Percentiles rank a stretch among this genome's conserved stretches.
Evolutionary conservation across 2,888 invertebrate genomes (phyloP).

Genomic region (Sialis lutaria): DNA sequence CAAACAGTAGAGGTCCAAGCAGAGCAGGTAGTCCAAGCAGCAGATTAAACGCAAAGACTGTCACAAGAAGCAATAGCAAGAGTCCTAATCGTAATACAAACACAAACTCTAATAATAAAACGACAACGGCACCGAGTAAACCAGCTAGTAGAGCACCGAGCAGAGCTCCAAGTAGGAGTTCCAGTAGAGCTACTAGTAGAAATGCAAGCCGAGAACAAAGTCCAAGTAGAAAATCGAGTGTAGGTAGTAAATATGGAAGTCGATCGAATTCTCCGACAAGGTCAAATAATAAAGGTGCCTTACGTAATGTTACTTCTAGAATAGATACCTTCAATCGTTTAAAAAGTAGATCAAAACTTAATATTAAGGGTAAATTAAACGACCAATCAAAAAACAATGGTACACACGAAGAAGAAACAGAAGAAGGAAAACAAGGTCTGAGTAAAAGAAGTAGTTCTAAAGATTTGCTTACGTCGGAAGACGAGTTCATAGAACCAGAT

Average conservation of each 20-base stretch:
- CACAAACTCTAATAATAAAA: too few relatives aligned
- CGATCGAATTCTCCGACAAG: slow-evolving; percentile 17
- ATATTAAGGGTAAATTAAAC: slow-evolving; percentile 17
- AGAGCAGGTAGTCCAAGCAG: not conserved
- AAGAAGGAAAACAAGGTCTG: not conserved
- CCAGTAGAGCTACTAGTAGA: not conserved
- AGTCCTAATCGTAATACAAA: too few relatives aligned
- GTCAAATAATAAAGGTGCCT: slow-evolving; percentile 14
- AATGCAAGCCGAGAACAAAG: slow-evolving; percentile 19
- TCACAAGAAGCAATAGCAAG: too few relatives aligned
- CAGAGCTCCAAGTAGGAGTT: not conserved
- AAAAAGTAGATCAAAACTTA: not conserved
- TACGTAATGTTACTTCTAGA: slow-evolving; percentile 23
- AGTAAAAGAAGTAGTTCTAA: too few relatives aligned
- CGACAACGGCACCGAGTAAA: not conserved
- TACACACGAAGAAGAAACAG: slow-evolving; percentile 13
- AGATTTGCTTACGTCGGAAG: too few relatives aligned
- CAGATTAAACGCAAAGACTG: not conserved
- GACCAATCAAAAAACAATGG: slow-evolving; percentile 21
- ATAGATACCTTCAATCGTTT: slow-evolving; percentile 22
- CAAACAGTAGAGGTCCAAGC: not conserved
- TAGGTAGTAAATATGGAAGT: not conserved
- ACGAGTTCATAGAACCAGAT: too few relatives aligned
- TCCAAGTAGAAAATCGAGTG: slow-evolving; percentile 13
- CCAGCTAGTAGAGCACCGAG: not conserved